phyloP scores from a whole-genome alignment of 2,113 vertebrate genomes.

The Chaetodon auriga region DNA sequence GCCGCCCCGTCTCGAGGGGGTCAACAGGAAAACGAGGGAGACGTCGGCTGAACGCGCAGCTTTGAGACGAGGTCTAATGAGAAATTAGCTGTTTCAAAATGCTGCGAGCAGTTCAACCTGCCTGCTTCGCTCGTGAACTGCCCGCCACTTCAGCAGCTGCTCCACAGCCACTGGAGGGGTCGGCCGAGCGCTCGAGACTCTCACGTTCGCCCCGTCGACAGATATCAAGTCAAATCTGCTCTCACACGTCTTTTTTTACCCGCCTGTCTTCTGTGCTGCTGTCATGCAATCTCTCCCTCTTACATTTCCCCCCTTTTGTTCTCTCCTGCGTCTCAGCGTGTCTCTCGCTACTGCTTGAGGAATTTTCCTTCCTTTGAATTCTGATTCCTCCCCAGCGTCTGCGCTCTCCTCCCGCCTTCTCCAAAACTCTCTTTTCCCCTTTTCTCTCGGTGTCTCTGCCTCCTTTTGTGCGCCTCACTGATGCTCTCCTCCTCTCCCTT shows the following conservation, averaged over 20 bases:
- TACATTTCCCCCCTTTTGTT: slow-evolving; percentile 46
- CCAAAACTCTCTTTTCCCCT: slow-evolving; percentile 36
- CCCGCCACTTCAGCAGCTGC: slow-evolving; percentile 3
- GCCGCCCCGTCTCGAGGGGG: background rate
- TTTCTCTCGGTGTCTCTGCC: slow-evolving; percentile 34
- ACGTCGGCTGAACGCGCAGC: too few relatives aligned
- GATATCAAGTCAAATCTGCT: slow-evolving; percentile 50
- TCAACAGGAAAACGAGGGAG: background rate
- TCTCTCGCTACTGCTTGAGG: slow-evolving; percentile 58
- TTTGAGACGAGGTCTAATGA: background rate
- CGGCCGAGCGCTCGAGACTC: slow-evolving; percentile 37
- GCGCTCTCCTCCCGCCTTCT: slow-evolving; percentile 34
- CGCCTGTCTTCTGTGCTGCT: slow-evolving; percentile 27
- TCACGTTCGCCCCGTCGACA: slow-evolving; percentile 40
- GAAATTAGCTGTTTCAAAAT: too few relatives aligned
- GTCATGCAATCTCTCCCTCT: slow-evolving; percentile 52
- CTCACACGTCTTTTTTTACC: slow-evolving; percentile 2
- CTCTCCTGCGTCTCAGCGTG: slow-evolving; percentile 36
- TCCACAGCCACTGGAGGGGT: slow-evolving; percentile 18
- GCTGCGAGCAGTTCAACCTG: background rate
- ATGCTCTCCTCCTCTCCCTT: slow-evolving; percentile 33
- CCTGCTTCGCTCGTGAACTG: background rate
- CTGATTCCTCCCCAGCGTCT: slow-evolving; percentile 61
- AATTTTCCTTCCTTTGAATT: slow-evolving; percentile 61
- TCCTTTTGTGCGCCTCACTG: slow-evolving; percentile 32